Conservation (phyloP, 1,140 invertebrate genomes). For the Drosophila paulistorum region DNA sequence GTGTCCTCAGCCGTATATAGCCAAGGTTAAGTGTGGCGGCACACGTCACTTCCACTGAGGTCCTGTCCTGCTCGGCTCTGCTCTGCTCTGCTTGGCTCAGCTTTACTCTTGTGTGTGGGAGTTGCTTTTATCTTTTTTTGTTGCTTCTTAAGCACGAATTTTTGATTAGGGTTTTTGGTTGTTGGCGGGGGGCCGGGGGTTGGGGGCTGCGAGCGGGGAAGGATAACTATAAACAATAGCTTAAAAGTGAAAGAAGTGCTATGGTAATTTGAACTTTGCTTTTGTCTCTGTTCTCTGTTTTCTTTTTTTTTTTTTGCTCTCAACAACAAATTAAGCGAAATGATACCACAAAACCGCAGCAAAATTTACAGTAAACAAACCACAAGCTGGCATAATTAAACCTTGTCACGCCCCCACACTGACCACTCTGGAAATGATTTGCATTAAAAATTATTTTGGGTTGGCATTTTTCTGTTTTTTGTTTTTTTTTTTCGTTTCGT, state of each 20-base stretch:
- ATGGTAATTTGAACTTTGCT: conserved; percentile 50
- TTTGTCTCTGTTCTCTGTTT: background rate
- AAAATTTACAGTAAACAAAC: conserved; percentile 19
- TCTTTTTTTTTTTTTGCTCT: background rate
- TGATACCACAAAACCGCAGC: conserved; percentile 10
- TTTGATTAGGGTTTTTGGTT: conserved; percentile 8
- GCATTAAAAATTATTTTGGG: conserved; percentile 47
- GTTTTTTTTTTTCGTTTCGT: background rate
- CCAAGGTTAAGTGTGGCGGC: conserved; percentile 74
- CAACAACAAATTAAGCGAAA: conserved; percentile 8
- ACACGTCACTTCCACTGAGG: conserved; percentile 58
- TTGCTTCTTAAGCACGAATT: conserved; percentile 67
- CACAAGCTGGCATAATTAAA: conserved; percentile 54
- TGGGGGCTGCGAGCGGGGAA: no score
- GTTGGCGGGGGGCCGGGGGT: no score
- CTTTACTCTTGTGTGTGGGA: conserved; percentile 23
- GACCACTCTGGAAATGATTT: conserved; percentile 48
- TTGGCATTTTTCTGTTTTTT: conserved; percentile 38
- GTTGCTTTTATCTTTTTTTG: conserved; percentile 43
- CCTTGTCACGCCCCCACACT: conserved; percentile 56
- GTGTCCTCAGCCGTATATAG: conserved; percentile 74
- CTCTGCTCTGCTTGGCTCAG: conserved; percentile 13
- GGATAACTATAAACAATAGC: conserved; percentile 57
- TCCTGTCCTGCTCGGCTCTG: conserved; percentile 6
- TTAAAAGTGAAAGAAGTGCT: conserved; percentile 46